phyloP scores from a whole-genome alignment of 1,140 invertebrate species.

The Drosophila lacertosa region DNA sequence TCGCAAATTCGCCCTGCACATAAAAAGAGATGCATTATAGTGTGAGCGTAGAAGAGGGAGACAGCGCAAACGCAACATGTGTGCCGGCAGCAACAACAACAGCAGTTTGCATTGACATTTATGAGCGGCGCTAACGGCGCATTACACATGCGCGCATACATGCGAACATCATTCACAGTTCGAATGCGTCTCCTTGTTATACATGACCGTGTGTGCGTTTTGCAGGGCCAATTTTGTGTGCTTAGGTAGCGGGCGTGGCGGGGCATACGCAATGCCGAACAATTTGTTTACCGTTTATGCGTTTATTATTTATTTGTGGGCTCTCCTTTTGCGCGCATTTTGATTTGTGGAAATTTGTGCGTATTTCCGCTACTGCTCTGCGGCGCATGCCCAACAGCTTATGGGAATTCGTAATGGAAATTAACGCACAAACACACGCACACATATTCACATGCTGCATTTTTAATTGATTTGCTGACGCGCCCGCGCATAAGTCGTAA shows the following conservation, averaged over 20 bases:
- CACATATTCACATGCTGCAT: conserved; percentile 40
- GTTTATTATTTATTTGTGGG: conserved; percentile 57
- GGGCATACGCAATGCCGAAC: conserved; percentile 11
- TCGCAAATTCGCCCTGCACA: conserved; percentile 14
- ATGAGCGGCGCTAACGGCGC: conserved; percentile 77
- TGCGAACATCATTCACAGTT: conserved; percentile 37
- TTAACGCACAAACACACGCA: conserved; percentile 29
- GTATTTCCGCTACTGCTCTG: conserved; percentile 51
- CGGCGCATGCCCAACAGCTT: conserved; percentile 64
- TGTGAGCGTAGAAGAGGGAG: not conserved
- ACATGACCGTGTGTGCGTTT: conserved; percentile 31
- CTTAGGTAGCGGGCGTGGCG: conserved; percentile 4
- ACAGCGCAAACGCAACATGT: conserved; percentile 56
- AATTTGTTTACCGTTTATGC: conserved; percentile 42
- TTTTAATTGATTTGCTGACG: conserved; percentile 38
- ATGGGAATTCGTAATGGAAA: conserved; percentile 63
- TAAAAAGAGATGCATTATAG: conserved; percentile 11
- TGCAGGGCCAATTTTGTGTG: conserved; percentile 13
- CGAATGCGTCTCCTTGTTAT: conserved; percentile 3
- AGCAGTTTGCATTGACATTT: conserved; percentile 71
- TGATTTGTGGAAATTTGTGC: conserved; percentile 63
- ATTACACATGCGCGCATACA: conserved; percentile 36
- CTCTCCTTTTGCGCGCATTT: conserved; percentile 54
- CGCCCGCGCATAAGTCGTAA: conserved; percentile 4
- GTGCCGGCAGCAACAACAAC: conserved; percentile 34